These are phyloP conservation scores for Watsonalla binaria DNA, from an alignment of 2,888 invertebrate species.

Conservation along the genomic window DNA sequence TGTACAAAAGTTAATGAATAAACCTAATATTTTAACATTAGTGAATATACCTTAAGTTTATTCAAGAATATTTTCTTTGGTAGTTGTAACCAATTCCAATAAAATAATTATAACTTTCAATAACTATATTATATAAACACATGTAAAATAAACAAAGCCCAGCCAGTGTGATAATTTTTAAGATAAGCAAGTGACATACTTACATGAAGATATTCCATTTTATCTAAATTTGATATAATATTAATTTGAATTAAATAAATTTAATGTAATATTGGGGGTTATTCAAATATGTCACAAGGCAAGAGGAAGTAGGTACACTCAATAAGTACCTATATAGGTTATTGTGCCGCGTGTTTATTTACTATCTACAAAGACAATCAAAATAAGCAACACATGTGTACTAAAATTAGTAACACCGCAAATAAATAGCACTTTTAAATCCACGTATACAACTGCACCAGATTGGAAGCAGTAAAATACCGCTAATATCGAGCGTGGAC, in stretches of 20 bases:
- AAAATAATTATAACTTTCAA: too few relatives aligned
- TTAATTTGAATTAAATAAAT: conserved; percentile 21
- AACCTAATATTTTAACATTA: conserved; percentile 12
- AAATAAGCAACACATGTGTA: conserved; percentile 13
- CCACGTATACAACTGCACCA: neutral
- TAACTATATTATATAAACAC: conserved; percentile 9
- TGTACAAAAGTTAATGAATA: too few relatives aligned
- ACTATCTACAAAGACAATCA: conserved; percentile 14
- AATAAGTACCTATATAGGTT: conserved; percentile 32
- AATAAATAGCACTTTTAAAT: neutral
- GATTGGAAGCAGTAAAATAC: neutral
- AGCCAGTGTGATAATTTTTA: conserved; percentile 20
- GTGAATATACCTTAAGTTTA: neutral
- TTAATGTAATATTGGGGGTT: conserved; percentile 7
- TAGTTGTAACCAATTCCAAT: too few relatives aligned
- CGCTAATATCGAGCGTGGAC: neutral
- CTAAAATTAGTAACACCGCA: neutral
- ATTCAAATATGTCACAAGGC: too few relatives aligned
- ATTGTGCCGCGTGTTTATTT: conserved; percentile 45
- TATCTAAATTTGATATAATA: conserved; percentile 24
- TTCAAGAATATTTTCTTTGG: too few relatives aligned
- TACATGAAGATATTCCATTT: conserved; percentile 41
- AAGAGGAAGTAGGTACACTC: conserved; percentile 6
- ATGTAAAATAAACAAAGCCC: conserved; percentile 2
- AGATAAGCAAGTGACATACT: conserved; percentile 47